Evolutionary conservation across 2,888 invertebrate species (phyloP).

Genomic region (Papilio gigon): DNA sequence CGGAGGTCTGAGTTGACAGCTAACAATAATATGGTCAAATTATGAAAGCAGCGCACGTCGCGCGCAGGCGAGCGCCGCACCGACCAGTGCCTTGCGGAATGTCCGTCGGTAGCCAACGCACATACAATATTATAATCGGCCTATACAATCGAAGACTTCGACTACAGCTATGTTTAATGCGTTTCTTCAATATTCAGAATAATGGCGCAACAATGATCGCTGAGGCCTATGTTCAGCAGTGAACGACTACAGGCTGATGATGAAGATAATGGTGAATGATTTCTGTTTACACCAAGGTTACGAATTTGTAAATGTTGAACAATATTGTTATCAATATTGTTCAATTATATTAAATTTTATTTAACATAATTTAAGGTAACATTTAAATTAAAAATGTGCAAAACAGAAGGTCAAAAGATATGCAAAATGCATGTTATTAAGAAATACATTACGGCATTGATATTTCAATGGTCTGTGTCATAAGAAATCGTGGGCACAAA

Average conservation of each 20-base stretch:
- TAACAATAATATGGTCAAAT: constrained; percentile 49
- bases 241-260: neutral
- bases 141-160: constrained; percentile 38
- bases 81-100: constrained; percentile 41
- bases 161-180: constrained; percentile 43
- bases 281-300: no score
- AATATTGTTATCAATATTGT: no score
- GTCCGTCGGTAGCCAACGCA: constrained; percentile 45
- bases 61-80: constrained; percentile 40
- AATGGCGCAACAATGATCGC: neutral
- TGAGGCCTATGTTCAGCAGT: neutral
- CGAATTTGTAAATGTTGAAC: no score
- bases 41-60: constrained; percentile 52
- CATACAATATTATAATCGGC: no score
- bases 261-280: no score
- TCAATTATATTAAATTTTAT: neutral
- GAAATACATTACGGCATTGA: constrained; percentile 16
- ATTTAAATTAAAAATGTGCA: constrained; percentile 45
- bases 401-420: constrained; percentile 8
- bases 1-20: constrained; percentile 44
- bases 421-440: neutral
- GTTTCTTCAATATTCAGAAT: constrained; percentile 27
- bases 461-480: constrained; percentile 6
- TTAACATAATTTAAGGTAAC: constrained; percentile 43
- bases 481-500: constrained; percentile 9